Evolutionary conservation across 1,140 invertebrate species (phyloP), one percentile per base, ranked within the genome.

Genomic region (Tenebrio molitor): DNA sequence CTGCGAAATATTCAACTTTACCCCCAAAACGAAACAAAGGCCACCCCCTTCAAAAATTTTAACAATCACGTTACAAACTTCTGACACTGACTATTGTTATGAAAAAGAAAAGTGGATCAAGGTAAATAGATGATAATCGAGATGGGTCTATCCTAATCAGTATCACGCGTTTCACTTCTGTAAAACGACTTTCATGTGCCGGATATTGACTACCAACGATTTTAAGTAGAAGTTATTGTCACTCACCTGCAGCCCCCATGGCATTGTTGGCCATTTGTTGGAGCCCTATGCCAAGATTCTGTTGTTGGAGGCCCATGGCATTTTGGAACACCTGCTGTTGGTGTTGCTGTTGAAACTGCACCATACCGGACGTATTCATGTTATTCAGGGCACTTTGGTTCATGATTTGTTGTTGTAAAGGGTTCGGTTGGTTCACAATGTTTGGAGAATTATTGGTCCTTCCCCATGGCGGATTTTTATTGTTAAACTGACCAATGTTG

Each of bases 281-380:
- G 44, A 82, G 71, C 10, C 79, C 78, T 25, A 81, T 63, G 12
- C 76, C 78, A 50, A 82, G 64, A 65, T 82, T 82, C 73, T 81
- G 81, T 71, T 87, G 86, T 73, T 87, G 86, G 44, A 88, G 78
- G 5, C 85, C 85, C 71, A 87, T 80, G 62, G 85, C 86, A 68
- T 86, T 87, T 74, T 88, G 87, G 75, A 87, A 89, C 8, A 89
- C 86, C 79, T 87, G 86, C 72, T 88, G 87, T 34, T 88, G 87
- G 76, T 87, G 86, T 72, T 87, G 87, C 36, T 88, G 87, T 73
- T 88, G 87, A 77, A 88, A 88, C 50, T 87, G 87, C 33, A 88
- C 86, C 84, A 88, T 87, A 15, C 84, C 85, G 74, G 87, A 84
- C 7, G 84, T 84, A 19, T 85, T 86, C 58, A 89, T 86, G 10